Evolutionary conservation across 2,888 invertebrate genomes (phyloP).

Genomic region (Protophormia terraenovae): DNA sequence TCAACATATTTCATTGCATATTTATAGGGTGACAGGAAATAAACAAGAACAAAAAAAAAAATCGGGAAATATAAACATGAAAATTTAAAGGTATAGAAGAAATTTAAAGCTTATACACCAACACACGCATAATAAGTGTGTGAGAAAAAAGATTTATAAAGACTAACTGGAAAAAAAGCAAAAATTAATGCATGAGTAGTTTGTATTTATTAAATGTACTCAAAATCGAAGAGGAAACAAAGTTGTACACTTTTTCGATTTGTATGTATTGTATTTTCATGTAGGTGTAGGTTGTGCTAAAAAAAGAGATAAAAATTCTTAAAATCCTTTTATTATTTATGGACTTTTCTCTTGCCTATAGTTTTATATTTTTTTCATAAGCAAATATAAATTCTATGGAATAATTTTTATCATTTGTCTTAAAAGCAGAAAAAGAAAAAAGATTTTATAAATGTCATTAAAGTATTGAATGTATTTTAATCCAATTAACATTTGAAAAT

Average conservation of each 20-base stretch:
- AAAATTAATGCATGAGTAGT: slow-evolving; percentile 18
- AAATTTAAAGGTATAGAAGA: no score
- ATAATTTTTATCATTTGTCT: no score
- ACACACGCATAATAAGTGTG: no score
- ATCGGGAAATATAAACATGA: no score
- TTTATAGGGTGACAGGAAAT: slow-evolving; percentile 32
- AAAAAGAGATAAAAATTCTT: not conserved
- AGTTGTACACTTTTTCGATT: not conserved
- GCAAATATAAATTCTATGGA: no score
- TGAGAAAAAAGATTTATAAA: not conserved
- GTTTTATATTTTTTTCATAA: not conserved
- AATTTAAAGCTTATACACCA: no score
- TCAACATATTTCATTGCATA: slow-evolving; percentile 46
- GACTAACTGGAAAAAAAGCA: not conserved
- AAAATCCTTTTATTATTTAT: not conserved
- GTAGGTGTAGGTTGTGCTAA: no score
- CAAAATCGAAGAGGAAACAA: not conserved
- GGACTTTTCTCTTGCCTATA: no score
- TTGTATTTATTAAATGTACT: not conserved
- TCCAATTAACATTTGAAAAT: not conserved
- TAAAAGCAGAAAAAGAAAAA: no score
- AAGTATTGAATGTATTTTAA: not conserved
- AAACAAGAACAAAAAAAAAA: no score
- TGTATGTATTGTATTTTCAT: no score
- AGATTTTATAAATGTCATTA: no score